Evolutionary conservation across 2,797 vertebrate genomes (phyloP).

Genomic region (Enteromius paludinosus): DNA sequence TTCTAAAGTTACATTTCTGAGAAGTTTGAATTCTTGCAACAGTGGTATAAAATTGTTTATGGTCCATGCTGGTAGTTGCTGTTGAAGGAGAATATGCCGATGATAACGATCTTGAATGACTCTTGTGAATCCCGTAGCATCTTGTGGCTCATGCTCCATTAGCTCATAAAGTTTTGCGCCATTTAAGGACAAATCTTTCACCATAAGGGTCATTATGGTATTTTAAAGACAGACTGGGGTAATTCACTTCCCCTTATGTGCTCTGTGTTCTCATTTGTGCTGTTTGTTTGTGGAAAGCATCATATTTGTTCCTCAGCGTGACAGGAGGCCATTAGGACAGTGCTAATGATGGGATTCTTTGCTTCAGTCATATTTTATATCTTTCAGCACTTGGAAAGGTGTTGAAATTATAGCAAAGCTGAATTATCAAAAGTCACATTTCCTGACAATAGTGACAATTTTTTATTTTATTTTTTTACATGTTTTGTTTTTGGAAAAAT

Average conservation of each 20-base stretch:
- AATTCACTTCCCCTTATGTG: slow-evolving; percentile 35
- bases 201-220: slow-evolving; percentile 34
- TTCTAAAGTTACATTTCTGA: neutral
- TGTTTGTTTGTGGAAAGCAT: slow-evolving; percentile 29
- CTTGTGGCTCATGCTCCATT: slow-evolving; percentile 44
- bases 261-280: slow-evolving; percentile 26
- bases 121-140: slow-evolving; percentile 9
- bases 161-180: slow-evolving; percentile 29
- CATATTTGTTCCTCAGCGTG: neutral
- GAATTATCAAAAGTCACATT: neutral
- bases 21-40: neutral
- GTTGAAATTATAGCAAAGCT: neutral
- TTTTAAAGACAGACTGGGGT: slow-evolving; percentile 37
- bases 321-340: slow-evolving; percentile 15
- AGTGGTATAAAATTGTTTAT: slow-evolving; percentile 1
- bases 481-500: neutral
- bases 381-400: neutral
- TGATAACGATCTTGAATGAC: slow-evolving; percentile 8
- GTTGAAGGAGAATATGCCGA: neutral
- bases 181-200: slow-evolving; percentile 40
- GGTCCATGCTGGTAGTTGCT: neutral
- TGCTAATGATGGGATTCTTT: slow-evolving; percentile 33
- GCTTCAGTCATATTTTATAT: slow-evolving; percentile 9
- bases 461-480: neutral
- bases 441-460: neutral